Conservation (phyloP, 2,888 invertebrate genomes). For the Seira ritae region DNA sequence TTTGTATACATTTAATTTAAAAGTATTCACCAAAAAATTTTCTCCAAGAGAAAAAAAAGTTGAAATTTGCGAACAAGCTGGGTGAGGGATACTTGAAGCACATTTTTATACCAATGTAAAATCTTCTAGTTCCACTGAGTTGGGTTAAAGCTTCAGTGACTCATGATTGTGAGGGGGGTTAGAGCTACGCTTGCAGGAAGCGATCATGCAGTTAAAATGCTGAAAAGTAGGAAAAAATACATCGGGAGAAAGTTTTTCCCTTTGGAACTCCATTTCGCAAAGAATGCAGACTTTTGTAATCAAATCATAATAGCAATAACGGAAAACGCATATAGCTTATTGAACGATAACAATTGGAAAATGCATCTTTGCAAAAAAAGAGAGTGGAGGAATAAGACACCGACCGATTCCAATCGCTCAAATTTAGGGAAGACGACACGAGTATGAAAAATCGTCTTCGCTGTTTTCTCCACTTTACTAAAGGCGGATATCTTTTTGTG, state of each 20-base stretch:
- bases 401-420: background rate
- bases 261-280: background rate
- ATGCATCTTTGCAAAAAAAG: too few relatives aligned
- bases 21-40: background rate
- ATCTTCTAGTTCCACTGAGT: background rate
- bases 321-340: background rate
- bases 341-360: background rate
- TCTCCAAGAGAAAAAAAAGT: too few relatives aligned
- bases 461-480: background rate
- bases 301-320: background rate
- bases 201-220: constrained; percentile 8
- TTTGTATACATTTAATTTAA: constrained; percentile 11
- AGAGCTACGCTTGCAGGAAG: background rate
- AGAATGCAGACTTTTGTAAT: background rate
- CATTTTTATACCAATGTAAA: too few relatives aligned
- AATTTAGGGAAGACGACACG: background rate
- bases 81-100: too few relatives aligned
- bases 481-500: background rate
- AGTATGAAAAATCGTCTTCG: background rate
- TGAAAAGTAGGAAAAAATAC: background rate
- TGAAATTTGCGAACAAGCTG: too few relatives aligned
- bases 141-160: background rate
- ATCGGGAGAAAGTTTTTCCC: background rate
- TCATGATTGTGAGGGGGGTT: too few relatives aligned
- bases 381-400: background rate